Evolutionary conservation across 2,113 vertebrate genomes (phyloP).

Genomic region (Corythornis madagascariensis): DNA sequence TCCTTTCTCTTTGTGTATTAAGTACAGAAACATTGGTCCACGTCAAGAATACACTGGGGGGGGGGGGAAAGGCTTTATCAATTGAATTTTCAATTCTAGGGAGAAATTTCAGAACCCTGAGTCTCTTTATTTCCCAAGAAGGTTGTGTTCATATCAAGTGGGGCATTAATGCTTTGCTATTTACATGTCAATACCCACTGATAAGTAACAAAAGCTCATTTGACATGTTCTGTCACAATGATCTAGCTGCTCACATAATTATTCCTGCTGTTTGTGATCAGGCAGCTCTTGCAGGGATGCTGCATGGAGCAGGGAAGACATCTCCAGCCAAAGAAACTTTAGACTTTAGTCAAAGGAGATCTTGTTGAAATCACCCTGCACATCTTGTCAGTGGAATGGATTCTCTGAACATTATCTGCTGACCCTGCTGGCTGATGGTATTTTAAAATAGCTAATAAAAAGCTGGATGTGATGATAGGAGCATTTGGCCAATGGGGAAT

Average conservation of each 20-base stretch:
- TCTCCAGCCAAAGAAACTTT: neutral
- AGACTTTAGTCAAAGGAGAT: neutral
- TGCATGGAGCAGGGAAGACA: neutral
- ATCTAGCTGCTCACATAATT: neutral
- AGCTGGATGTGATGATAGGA: neutral
- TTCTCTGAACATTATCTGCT: neutral
- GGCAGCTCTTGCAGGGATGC: neutral
- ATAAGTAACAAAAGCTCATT: neutral
- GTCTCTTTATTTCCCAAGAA: neutral
- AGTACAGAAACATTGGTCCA: neutral
- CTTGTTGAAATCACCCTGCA: neutral
- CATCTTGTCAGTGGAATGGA: neutral
- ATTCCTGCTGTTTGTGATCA: neutral
- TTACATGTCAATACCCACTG: neutral
- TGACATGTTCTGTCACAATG: rapidly evolving
- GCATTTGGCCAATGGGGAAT: neutral
- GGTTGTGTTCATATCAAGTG: neutral
- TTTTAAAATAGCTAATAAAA: neutral
- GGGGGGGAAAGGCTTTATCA: neutral
- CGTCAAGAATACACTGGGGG: no score
- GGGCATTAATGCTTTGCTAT: neutral
- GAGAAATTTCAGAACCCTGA: neutral
- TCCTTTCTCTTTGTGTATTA: neutral
- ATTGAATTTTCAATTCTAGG: neutral
- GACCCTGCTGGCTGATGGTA: neutral